Evolutionary conservation across 2,888 invertebrate species (phyloP), one percentile per base, ranked within the genome.

Genomic region (Oscheius myriophilus): DNA sequence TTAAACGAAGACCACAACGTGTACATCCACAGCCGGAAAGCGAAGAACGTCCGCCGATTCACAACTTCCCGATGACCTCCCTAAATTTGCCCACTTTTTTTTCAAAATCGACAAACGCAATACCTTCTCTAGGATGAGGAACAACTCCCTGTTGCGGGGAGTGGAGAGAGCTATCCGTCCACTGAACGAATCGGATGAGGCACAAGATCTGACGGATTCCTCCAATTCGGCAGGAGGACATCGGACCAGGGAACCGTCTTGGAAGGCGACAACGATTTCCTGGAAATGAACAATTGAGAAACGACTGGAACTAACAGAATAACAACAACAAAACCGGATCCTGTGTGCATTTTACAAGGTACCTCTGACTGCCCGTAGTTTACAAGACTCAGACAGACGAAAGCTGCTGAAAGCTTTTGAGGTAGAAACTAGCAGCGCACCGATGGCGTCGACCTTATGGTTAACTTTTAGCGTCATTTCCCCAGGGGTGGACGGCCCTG

Each of bases 1-100:
- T 76, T 78, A 51, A 76, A 72, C 2, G 72, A 72, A 18, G 68
- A 67, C 78, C 78, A 78, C 21, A 76, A 45, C 12, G 76, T 78
- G 33, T 59, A 74, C 1, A 78, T 54, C 78, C 76, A 76, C 6
- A 76, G 43, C 33, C 74, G 69, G 11, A 70, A 71, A 11, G 78
- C 76, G 2, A 76, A 42, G 46, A 69, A 70, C 23, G 73, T 72
- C n/a, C 78, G 21, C 49, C 75, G 67, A 42, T 76, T 73, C 7
- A 75, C 75, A 3, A 73, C 72, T 49, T 78, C 76, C 41, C 72
- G 52, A 1, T 72, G 72, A 12, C 66, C 67, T 14, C 71, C 66
- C 57, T 77, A 39, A 43, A 46, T 33, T 12, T 21, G 12, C 18
- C 11, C 23, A 16, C 9, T 21, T 18, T 7, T 23, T 12, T n/a